Conservation (phyloP, 2,113 vertebrate species). For the Myocastor coypus region DNA sequence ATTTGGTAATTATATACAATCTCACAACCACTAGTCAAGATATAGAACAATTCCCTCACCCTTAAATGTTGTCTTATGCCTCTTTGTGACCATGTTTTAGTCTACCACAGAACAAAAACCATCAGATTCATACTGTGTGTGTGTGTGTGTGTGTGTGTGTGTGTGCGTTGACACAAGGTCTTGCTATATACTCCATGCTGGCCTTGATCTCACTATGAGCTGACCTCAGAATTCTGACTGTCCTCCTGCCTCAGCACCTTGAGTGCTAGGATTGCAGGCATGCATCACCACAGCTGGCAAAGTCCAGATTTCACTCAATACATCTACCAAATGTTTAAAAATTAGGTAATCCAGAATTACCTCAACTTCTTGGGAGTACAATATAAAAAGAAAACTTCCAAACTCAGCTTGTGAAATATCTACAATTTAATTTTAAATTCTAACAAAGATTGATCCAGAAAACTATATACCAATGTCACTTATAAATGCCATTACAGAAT, state of each 20-base stretch:
- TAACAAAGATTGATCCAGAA: background rate
- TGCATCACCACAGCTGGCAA: background rate
- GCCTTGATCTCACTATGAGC: background rate
- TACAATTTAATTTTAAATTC: background rate
- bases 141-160: no score
- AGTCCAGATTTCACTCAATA: background rate
- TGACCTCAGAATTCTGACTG: background rate
- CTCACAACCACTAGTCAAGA: background rate
- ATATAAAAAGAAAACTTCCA: background rate
- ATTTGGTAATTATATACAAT: background rate
- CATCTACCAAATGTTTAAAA: background rate
- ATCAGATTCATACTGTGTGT: background rate
- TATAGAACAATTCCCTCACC: background rate
- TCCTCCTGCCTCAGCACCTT: background rate
- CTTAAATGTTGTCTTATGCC: background rate
- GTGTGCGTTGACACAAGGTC: background rate
- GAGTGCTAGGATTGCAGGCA: background rate
- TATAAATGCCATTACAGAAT: background rate
- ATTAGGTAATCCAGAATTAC: background rate
- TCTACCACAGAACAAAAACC: background rate
- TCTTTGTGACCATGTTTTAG: slow-evolving; percentile 24
- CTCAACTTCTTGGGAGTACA: background rate
- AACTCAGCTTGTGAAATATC: background rate
- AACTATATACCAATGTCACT: background rate
- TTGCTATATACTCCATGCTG: background rate